A percentile compares a stretch with the other conserved stretches of the same genome.
These are phyloP conservation scores for Zonotrichia leucophrys DNA, from an alignment of 2,113 vertebrate genomes.

Conservation along the genomic window DNA sequence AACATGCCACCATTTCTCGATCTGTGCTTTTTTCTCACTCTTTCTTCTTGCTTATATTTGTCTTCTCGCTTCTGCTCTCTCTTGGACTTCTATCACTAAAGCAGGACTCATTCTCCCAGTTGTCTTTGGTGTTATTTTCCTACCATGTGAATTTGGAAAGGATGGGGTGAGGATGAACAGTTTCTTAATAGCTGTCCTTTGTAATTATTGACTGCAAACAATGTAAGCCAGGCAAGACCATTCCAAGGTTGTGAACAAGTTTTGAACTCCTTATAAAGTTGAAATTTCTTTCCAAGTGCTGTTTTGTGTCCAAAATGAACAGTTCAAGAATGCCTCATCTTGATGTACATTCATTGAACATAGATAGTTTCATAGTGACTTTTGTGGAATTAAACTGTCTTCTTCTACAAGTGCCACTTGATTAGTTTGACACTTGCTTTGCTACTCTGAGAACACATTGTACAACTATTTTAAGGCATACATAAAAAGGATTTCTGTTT, in stretches of 20 bases:
- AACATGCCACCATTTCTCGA: background rate
- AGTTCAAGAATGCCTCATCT: background rate
- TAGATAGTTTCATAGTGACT: background rate
- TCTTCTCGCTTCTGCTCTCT: background rate
- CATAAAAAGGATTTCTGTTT: background rate
- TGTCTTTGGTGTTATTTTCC: background rate
- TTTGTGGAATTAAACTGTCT: background rate
- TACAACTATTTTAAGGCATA: background rate
- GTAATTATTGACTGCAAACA: background rate
- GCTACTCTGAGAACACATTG: background rate
- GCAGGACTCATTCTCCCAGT: background rate
- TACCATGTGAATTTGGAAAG: background rate
- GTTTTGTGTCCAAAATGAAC: background rate
- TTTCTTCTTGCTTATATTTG: background rate
- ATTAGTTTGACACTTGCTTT: background rate
- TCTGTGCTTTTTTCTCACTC: background rate
- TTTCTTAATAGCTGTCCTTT: background rate
- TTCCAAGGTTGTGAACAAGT: background rate
- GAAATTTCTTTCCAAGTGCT: background rate
- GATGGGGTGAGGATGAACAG: background rate
- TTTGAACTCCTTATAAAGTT: background rate
- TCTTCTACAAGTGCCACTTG: background rate
- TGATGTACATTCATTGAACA: background rate
- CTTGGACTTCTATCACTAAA: background rate
- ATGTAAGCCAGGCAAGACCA: background rate